A percentile compares a stretch with the other conserved stretches of the same genome.
Evolutionary conservation across 1,140 invertebrate species (phyloP).

Genomic region (Apis cerana): DNA sequence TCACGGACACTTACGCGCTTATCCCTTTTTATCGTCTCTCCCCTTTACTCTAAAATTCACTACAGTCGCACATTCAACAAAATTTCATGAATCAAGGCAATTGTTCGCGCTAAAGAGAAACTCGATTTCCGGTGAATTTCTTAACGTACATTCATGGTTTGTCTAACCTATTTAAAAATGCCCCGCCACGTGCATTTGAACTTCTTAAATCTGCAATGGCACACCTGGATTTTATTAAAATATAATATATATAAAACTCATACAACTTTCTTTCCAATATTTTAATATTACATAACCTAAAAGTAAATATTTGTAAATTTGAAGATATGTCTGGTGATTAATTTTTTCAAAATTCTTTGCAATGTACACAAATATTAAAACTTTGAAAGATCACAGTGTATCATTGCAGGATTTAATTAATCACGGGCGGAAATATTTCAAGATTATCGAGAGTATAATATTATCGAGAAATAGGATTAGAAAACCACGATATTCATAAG

Average conservation of each 20-base stretch:
- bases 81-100: conserved; percentile 18
- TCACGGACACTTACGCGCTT: neutral
- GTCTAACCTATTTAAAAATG: neutral
- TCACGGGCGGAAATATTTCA: neutral
- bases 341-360: no score
- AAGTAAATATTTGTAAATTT: no score
- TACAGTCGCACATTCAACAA: conserved; percentile 11
- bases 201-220: neutral
- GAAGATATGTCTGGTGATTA: no score
- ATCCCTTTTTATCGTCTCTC: neutral
- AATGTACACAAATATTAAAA: no score
- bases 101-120: neutral
- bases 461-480: neutral
- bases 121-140: neutral
- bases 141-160: neutral
- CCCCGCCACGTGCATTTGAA: neutral
- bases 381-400: no score
- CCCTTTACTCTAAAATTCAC: neutral
- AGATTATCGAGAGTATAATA: no score
- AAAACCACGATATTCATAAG: neutral
- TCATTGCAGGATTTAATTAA: no score
- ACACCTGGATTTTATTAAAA: no score
- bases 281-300: no score
- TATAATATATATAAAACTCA: no score
- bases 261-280: no score